These are phyloP conservation scores for Epiblema foenella DNA, from an alignment of 2,888 invertebrate genomes.

Conservation along the genomic window DNA sequence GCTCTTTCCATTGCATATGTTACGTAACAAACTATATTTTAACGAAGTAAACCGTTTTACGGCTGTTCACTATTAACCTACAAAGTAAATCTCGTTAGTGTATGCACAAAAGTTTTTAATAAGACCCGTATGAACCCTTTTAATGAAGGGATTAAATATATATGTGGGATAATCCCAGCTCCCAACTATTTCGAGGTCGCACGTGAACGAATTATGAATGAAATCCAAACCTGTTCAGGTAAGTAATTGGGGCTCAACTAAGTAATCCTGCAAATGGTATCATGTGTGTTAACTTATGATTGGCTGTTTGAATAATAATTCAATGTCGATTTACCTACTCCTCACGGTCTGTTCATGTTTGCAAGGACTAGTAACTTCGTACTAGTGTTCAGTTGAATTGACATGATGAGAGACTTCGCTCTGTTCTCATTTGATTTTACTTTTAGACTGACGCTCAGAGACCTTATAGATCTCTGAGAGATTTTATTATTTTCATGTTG, in stretches of 20 bases:
- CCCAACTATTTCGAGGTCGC: constrained; percentile 55
- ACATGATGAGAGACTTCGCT: no score
- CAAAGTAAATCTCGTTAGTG: constrained; percentile 23
- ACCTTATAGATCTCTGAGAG: no score
- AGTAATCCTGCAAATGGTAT: constrained; percentile 36
- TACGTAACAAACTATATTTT: neutral
- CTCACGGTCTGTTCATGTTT: no score
- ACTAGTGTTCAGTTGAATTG: no score
- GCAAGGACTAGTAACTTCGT: no score
- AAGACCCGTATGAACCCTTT: constrained; percentile 54
- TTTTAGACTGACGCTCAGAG: no score
- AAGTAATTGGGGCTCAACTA: constrained; percentile 30
- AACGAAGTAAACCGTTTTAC: neutral
- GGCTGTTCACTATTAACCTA: constrained; percentile 31
- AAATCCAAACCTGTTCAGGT: constrained; percentile 53
- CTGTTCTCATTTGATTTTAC: no score
- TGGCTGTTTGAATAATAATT: constrained; percentile 9
- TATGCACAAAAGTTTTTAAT: constrained; percentile 44
- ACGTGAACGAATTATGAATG: constrained; percentile 60
- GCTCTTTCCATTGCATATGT: no score
- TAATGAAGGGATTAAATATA: constrained; percentile 67
- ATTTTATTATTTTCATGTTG: no score
- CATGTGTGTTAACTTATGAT: constrained; percentile 27
- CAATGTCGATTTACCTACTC: neutral
- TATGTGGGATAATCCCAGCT: constrained; percentile 59